Evolutionary conservation across 2,888 invertebrate species (phyloP).

Genomic region (Sabatieria punctata): DNA sequence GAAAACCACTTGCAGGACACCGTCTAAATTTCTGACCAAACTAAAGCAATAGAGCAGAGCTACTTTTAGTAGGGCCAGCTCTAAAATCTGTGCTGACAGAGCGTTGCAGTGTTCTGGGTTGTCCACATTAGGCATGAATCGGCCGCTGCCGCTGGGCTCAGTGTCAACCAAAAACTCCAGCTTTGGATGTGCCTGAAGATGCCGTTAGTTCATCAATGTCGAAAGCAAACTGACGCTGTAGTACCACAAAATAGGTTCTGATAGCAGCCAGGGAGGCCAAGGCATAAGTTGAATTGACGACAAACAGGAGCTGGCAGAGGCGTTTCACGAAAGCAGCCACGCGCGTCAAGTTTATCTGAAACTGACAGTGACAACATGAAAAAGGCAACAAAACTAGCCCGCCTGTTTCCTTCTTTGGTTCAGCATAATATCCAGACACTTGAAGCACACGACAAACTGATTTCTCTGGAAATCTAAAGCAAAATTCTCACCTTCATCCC

Average conservation of each 20-base stretch:
- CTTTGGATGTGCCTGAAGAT: slow-evolving; percentile 3
- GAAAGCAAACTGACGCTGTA: background rate
- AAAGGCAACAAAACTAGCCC: background rate
- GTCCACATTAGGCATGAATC: slow-evolving; percentile 1
- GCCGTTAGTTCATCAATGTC: background rate
- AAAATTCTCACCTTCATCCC: background rate
- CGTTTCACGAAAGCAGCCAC: slow-evolving; percentile 7
- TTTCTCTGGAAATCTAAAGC: slow-evolving; percentile 1
- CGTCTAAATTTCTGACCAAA: no score
- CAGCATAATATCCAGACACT: slow-evolving; percentile 6
- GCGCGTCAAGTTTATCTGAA: background rate
- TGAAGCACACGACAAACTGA: background rate
- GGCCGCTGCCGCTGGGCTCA: slow-evolving; percentile 1
- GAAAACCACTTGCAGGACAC: no score
- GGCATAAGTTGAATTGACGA: background rate
- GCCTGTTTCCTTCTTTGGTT: slow-evolving; percentile 4
- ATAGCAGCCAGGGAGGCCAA: background rate
- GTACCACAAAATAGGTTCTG: background rate
- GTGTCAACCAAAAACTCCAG: slow-evolving; percentile 2
- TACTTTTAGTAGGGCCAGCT: background rate
- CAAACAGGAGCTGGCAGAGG: background rate
- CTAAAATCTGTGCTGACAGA: background rate
- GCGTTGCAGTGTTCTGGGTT: slow-evolving; percentile 8
- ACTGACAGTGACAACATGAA: background rate
- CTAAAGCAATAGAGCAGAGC: no score